phyloP scores from a whole-genome alignment of 2,888 invertebrate species.

The Plebejus melissa region DNA sequence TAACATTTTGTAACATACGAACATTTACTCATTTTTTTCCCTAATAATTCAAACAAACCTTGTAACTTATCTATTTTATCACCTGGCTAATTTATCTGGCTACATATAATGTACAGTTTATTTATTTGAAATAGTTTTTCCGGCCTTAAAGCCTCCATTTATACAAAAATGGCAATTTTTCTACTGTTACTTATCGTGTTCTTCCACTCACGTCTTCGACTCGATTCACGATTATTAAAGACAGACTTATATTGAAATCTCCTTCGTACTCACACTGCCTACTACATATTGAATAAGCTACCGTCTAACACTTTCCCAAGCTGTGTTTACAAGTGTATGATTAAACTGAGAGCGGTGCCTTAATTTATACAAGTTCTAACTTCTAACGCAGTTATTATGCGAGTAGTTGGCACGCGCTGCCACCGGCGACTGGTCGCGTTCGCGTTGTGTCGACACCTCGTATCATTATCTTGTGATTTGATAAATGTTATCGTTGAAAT shows the following conservation, averaged over 20 bases:
- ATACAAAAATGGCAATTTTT: too few relatives aligned
- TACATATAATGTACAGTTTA: too few relatives aligned
- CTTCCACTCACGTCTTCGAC: too few relatives aligned
- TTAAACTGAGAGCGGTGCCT: slow-evolving; percentile 8
- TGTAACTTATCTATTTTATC: too few relatives aligned
- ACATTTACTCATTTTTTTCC: too few relatives aligned
- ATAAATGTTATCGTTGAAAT: slow-evolving; percentile 28
- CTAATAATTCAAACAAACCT: too few relatives aligned
- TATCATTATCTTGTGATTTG: slow-evolving; percentile 22
- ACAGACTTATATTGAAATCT: background rate
- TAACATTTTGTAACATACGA: too few relatives aligned
- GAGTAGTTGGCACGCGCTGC: slow-evolving; percentile 16
- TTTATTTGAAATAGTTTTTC: too few relatives aligned
- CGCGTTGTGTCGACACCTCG: background rate
- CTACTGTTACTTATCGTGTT: too few relatives aligned
- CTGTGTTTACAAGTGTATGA: background rate
- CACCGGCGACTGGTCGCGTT: slow-evolving; percentile 25
- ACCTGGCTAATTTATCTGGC: too few relatives aligned
- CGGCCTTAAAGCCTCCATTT: too few relatives aligned
- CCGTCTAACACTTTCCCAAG: background rate
- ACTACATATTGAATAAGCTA: background rate
- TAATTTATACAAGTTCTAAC: slow-evolving; percentile 26
- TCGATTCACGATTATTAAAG: too few relatives aligned
- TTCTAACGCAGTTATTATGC: background rate
- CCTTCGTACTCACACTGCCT: background rate